Conservation (phyloP, 1,140 invertebrate species). For the Teleogryllus occipitalis region DNA sequence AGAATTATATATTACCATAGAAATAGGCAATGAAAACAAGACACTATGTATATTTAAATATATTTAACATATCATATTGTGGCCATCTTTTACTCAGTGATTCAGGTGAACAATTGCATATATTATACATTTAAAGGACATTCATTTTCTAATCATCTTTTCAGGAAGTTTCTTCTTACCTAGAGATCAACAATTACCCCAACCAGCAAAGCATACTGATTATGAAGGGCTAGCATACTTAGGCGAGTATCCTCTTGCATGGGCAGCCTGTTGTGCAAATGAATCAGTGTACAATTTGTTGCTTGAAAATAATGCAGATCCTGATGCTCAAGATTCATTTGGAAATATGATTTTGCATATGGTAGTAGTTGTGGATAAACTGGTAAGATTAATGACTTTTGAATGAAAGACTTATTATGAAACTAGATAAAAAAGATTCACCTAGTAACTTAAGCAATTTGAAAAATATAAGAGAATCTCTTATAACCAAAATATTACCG, state of each 20-base stretch:
- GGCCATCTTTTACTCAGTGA: neutral
- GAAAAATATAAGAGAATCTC: too few species aligned
- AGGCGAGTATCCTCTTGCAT: constrained; percentile 91
- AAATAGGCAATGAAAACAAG: too few species aligned
- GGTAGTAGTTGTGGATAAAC: constrained; percentile 94
- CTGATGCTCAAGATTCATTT: constrained; percentile 83
- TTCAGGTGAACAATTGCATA: neutral
- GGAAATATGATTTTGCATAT: constrained; percentile 97
- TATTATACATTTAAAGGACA: neutral
- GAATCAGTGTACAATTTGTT: constrained; percentile 96
- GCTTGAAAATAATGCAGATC: constrained; percentile 83
- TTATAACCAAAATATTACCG: too few species aligned
- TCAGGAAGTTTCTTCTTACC: constrained; percentile 83
- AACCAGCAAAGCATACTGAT: constrained; percentile 70
- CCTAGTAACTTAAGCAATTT: too few species aligned
- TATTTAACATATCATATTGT: neutral
- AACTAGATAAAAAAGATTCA: too few species aligned
- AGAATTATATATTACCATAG: too few species aligned
- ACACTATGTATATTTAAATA: neutral
- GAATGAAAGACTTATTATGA: too few species aligned
- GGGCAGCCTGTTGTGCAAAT: constrained; percentile 94
- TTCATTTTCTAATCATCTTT: neutral
- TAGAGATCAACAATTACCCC: constrained; percentile 73
- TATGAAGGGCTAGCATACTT: constrained; percentile 93
- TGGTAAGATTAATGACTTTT: constrained; percentile 50